phyloP scores from a whole-genome alignment of 1,140 invertebrate genomes.

The Drosophila parvula region DNA sequence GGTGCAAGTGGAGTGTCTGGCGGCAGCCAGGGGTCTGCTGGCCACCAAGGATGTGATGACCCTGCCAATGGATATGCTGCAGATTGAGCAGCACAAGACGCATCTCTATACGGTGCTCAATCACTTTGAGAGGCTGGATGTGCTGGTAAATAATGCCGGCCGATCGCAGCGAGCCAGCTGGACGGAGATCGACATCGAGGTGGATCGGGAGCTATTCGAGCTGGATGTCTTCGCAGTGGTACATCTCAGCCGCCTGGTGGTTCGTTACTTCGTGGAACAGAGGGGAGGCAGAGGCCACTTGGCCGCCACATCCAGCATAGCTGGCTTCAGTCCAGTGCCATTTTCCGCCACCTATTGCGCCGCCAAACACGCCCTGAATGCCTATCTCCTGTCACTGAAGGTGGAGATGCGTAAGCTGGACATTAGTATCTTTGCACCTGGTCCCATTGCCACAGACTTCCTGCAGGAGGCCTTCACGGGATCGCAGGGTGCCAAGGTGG shows the following conservation, averaged over 20 bases:
- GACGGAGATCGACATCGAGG: constrained; percentile 90
- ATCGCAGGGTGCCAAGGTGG: constrained; percentile 86
- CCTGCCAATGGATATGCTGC: constrained; percentile 89
- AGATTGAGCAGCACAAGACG: constrained; percentile 87
- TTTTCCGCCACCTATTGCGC: constrained; percentile 91
- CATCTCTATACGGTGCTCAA: constrained; percentile 88
- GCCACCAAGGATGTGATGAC: constrained; percentile 88
- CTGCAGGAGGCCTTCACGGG: constrained; percentile 89
- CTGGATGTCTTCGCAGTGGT: constrained; percentile 92
- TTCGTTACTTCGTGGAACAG: constrained; percentile 87
- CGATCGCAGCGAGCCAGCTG: constrained; percentile 91
- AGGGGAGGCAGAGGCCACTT: constrained; percentile 87
- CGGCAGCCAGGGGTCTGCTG: constrained; percentile 84
- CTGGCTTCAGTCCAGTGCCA: constrained; percentile 89
- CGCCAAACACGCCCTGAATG: constrained; percentile 93
- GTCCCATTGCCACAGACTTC: constrained; percentile 90
- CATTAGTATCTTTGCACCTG: constrained; percentile 91
- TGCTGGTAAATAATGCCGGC: constrained; percentile 93
- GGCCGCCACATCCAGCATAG: constrained; percentile 90
- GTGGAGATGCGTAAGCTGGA: constrained; percentile 86
- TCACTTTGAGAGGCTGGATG: constrained; percentile 91
- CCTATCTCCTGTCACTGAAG: constrained; percentile 88
- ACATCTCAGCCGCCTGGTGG: constrained; percentile 88
- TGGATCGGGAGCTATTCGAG: constrained; percentile 92
- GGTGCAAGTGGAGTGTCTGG: constrained; percentile 87